A percentile compares a stretch with the other conserved stretches of the same genome.
Evolutionary conservation across 2,888 invertebrate species (phyloP).

Genomic region (Hydroisotoma schaefferi): DNA sequence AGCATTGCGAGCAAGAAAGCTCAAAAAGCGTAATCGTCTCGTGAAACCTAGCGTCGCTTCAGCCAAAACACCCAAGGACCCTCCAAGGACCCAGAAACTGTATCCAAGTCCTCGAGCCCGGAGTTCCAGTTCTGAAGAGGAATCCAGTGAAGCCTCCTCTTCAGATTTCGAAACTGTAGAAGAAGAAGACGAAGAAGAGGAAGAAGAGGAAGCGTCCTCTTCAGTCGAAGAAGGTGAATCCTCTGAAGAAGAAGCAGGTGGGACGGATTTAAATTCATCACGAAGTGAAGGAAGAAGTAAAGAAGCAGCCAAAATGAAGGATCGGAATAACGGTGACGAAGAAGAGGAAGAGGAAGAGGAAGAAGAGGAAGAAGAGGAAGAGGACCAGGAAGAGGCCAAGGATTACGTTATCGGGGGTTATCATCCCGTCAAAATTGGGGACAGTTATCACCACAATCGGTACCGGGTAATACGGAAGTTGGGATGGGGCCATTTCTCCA

Average conservation of each 20-base stretch:
- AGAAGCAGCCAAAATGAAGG: not conserved
- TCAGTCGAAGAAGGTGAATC: constrained; percentile 9
- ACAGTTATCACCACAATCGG: constrained; percentile 75
- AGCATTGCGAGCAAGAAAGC: not conserved
- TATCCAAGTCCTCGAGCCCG: not conserved
- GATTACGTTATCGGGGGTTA: constrained; percentile 77
- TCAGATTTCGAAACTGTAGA: not conserved
- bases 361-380: constrained; percentile 3
- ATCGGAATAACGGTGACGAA: not conserved
- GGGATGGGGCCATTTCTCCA: constrained; percentile 99
- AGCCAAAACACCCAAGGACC: not conserved
- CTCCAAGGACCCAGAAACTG: not conserved
- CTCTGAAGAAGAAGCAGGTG: not conserved
- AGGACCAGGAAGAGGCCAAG: constrained; percentile 27
- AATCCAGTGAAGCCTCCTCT: not conserved
- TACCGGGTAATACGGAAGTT: constrained; percentile 96
- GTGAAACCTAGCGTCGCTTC: not conserved
- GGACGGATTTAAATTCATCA: not conserved
- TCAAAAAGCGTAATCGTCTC: not conserved
- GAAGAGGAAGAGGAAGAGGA: constrained; percentile 12
- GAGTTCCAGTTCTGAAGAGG: not conserved
- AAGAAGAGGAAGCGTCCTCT: not conserved
- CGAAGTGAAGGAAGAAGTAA: constrained; percentile 6
- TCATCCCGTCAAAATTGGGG: constrained; percentile 86
- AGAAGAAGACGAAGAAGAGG: not conserved